phyloP scores from a whole-genome alignment of 2,888 invertebrate species.

The Polyommatus iphigenia region DNA sequence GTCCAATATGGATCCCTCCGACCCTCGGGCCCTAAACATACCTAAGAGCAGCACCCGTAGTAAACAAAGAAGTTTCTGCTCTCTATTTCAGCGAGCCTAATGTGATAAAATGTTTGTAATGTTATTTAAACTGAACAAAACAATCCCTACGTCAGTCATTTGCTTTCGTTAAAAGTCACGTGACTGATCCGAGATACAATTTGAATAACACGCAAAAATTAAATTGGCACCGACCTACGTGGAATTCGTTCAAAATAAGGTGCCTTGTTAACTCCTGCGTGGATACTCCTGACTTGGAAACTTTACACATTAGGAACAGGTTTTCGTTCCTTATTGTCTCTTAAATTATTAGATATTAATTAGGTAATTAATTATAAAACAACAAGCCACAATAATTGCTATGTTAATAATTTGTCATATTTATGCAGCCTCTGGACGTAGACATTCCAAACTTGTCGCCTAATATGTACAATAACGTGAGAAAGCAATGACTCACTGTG shows the following conservation, averaged over 20 bases:
- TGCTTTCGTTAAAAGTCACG: background rate
- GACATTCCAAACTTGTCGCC: conserved; percentile 13
- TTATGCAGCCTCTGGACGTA: background rate
- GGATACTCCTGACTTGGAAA: too few species aligned
- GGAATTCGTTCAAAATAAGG: background rate
- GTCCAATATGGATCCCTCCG: conserved; percentile 71
- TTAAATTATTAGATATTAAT: background rate
- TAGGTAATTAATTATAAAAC: background rate
- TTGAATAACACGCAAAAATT: background rate
- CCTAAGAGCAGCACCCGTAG: conserved; percentile 58
- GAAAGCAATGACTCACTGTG: conserved; percentile 63
- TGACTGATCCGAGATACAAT: background rate
- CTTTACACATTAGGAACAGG: too few species aligned
- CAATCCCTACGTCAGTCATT: background rate
- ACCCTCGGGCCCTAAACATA: conserved; percentile 61
- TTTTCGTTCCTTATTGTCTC: background rate
- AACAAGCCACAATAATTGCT: background rate
- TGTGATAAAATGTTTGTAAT: conserved; percentile 45
- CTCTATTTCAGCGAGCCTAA: conserved; percentile 57
- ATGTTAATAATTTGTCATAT: background rate
- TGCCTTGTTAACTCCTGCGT: background rate
- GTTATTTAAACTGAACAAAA: background rate
- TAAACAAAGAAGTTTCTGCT: conserved; percentile 76
- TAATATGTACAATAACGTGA: conserved; percentile 42
- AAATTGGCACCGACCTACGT: background rate